A percentile compares a stretch with the other conserved stretches of the same genome.
These are phyloP conservation scores for Archocentrus centrarchus DNA, from an alignment of 2,113 vertebrate species.

Conservation along the genomic window DNA sequence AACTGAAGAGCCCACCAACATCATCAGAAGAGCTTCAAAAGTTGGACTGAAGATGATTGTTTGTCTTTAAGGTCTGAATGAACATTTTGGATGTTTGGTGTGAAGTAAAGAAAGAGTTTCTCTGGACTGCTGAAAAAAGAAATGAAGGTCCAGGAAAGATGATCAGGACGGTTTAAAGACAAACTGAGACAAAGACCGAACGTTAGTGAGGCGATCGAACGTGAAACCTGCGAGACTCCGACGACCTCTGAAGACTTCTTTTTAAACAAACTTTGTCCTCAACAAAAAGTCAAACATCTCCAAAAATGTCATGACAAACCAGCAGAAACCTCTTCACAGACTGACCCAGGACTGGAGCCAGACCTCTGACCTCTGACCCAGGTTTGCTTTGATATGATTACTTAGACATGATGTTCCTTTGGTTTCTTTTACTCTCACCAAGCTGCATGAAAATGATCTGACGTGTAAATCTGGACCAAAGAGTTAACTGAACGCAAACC, in stretches of 20 bases:
- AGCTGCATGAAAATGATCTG: too few species aligned
- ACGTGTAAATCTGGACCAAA: neutral
- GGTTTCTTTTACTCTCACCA: neutral
- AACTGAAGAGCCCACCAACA: neutral
- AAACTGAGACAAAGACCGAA: neutral
- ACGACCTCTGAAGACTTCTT: neutral
- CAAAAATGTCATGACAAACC: neutral
- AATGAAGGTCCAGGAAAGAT: neutral
- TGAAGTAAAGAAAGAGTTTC: neutral
- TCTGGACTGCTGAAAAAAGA: neutral
- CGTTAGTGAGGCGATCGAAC: neutral
- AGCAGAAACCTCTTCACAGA: too few species aligned
- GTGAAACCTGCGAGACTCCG: neutral
- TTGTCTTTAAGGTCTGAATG: neutral
- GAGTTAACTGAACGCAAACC: too few species aligned
- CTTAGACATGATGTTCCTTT: neutral
- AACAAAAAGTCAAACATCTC: neutral
- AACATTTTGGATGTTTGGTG: neutral
- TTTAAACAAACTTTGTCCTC: neutral
- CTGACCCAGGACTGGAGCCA: conserved; percentile 1
- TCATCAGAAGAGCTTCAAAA: neutral
- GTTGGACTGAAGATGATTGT: neutral
- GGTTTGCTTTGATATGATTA: conserved; percentile 13
- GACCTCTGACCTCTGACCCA: conserved; percentile 10
- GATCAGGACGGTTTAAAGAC: neutral